A percentile compares a stretch with the other conserved stretches of the same genome.
phyloP scores from a whole-genome alignment of 2,113 vertebrate species.

The Coregonus clupeaformis region DNA sequence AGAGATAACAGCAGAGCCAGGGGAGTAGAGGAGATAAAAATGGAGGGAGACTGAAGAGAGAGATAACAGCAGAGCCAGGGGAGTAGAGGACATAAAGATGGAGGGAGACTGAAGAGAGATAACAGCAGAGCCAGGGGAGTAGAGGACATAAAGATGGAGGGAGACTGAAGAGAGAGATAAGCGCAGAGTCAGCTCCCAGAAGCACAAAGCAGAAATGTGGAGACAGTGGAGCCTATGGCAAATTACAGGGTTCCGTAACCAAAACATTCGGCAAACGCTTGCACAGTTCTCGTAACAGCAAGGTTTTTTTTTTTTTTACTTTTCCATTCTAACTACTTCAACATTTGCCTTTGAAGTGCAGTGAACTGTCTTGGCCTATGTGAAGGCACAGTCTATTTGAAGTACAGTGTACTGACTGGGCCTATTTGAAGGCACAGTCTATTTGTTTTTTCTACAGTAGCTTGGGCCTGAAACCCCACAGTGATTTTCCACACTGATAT shows the following conservation, averaged over 20 bases:
- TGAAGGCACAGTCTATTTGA: conserved; percentile 51
- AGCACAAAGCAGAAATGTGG: conserved; percentile 59
- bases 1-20: conserved; percentile 1
- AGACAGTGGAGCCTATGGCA: conserved; percentile 35
- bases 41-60: background rate
- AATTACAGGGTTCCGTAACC: conserved; percentile 59
- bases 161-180: background rate
- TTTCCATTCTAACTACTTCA: conserved; percentile 30
- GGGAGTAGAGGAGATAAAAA: too few species aligned
- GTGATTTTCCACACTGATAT: conserved; percentile 50
- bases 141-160: too few species aligned
- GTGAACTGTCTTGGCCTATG: background rate
- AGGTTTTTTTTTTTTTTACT: conserved; percentile 14
- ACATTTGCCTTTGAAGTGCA: conserved; percentile 52
- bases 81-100: too few species aligned
- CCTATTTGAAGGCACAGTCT: background rate
- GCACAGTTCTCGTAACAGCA: conserved; percentile 56
- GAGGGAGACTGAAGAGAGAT: background rate
- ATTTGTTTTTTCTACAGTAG: conserved; percentile 41
- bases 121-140: conserved; percentile 1
- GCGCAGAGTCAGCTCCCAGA: conserved; percentile 59
- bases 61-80: conserved; percentile 1
- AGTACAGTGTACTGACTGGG: background rate
- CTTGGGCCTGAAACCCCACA: conserved; percentile 30
- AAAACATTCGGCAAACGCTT: conserved; percentile 50